phyloP scores from a whole-genome alignment of 2,888 invertebrate species.

The Gerris lacustris region DNA sequence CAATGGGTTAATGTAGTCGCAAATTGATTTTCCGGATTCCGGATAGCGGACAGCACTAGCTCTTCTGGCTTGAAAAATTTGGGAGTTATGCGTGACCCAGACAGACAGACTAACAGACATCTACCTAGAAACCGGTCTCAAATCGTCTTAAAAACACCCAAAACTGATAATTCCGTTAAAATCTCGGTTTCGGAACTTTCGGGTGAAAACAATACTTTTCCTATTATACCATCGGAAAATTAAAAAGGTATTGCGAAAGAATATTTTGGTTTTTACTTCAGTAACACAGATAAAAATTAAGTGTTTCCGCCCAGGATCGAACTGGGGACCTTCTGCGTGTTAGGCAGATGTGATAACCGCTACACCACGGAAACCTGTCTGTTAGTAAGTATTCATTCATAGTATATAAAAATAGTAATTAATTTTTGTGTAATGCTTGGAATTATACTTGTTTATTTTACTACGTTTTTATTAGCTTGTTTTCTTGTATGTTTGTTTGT shows the following conservation, averaged over 20 bases:
- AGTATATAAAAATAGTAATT: too few species aligned
- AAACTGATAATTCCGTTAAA: not conserved
- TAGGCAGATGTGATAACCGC: constrained; percentile 86
- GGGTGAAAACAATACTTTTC: not conserved
- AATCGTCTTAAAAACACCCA: not conserved
- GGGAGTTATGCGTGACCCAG: too few species aligned
- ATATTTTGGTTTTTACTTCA: not conserved
- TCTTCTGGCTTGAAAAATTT: too few species aligned
- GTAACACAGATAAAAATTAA: not conserved
- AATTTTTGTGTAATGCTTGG: too few species aligned
- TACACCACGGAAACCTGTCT: constrained; percentile 67
- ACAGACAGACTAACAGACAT: too few species aligned
- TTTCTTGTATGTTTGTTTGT: too few species aligned
- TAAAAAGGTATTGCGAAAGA: not conserved
- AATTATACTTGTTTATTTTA: too few species aligned
- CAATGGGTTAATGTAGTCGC: too few species aligned
- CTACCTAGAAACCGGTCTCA: not conserved
- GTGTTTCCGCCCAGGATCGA: constrained; percentile 78
- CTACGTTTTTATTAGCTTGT: too few species aligned
- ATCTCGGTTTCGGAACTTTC: not conserved
- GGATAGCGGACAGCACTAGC: too few species aligned
- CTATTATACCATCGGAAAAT: not conserved
- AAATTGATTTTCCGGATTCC: too few species aligned
- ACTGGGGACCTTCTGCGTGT: constrained; percentile 85
- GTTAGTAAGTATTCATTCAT: not conserved